These are phyloP conservation scores for Metellina segmentata DNA, from an alignment of 2,888 invertebrate genomes.

Conservation along the genomic window DNA sequence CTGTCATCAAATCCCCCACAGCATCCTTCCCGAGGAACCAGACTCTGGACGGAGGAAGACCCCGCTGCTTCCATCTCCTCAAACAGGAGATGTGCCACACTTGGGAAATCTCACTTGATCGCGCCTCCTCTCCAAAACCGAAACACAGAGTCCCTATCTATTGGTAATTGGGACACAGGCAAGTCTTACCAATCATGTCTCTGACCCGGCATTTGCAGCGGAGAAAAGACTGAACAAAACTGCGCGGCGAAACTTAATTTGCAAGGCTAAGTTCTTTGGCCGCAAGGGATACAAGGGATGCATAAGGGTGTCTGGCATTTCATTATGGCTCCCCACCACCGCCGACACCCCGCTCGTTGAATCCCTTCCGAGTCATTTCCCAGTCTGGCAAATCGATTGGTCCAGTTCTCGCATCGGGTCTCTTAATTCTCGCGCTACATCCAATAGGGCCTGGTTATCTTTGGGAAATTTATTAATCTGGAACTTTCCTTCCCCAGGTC, in stretches of 20 bases:
- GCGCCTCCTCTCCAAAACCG: slow-evolving; percentile 2
- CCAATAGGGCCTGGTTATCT: not conserved
- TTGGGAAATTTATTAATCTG: not conserved
- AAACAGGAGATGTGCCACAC: not conserved
- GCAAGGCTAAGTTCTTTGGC: slow-evolving; percentile 66
- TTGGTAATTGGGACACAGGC: slow-evolving; percentile 58
- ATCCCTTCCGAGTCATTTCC: slow-evolving; percentile 51
- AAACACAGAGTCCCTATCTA: slow-evolving; percentile 50
- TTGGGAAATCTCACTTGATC: slow-evolving; percentile 57
- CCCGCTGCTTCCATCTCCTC: not conserved
- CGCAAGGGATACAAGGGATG: slow-evolving; percentile 21
- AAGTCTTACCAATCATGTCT: slow-evolving; percentile 49
- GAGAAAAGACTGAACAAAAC: slow-evolving; percentile 46
- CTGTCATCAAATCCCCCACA: slow-evolving; percentile 45
- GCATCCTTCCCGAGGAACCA: not conserved
- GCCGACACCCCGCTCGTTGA: not conserved
- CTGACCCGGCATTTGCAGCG: not conserved
- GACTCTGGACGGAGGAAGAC: not conserved
- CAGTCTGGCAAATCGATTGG: slow-evolving; percentile 39
- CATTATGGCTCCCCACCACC: slow-evolving; percentile 37
- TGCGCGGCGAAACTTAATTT: slow-evolving; percentile 60
- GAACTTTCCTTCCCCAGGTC: not conserved
- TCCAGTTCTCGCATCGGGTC: not conserved
- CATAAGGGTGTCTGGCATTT: slow-evolving; percentile 33
- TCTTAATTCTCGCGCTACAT: not conserved